Evolutionary conservation across 1,140 invertebrate species (phyloP).

Genomic region (Habropoda laboriosa): DNA sequence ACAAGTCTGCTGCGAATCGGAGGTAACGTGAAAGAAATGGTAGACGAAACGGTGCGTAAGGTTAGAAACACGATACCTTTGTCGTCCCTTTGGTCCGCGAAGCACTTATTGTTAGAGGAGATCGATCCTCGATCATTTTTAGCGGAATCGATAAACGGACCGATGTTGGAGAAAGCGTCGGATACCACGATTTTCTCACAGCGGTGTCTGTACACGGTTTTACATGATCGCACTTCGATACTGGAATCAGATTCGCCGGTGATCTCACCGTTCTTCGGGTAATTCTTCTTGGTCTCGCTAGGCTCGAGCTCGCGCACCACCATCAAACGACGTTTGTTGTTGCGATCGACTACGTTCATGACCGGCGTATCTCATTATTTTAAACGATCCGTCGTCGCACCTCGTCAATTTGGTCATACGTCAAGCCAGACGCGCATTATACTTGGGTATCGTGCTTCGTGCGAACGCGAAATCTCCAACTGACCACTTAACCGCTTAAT

Average conservation of each 20-base stretch:
- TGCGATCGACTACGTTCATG: constrained; percentile 54
- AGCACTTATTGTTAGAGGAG: neutral
- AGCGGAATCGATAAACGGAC: neutral
- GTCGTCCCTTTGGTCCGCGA: constrained; percentile 6
- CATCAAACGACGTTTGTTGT: constrained; percentile 27
- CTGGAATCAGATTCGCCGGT: constrained; percentile 24
- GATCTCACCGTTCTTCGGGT: neutral
- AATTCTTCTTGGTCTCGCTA: constrained; percentile 2
- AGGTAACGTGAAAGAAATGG: too few relatives aligned
- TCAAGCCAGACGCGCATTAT: constrained; percentile 14
- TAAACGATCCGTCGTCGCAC: constrained; percentile 26
- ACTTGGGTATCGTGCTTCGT: neutral
- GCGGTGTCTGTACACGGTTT: constrained; percentile 19
- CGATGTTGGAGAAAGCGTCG: neutral
- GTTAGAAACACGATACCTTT: constrained; percentile 29
- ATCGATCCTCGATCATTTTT: constrained; percentile 23
- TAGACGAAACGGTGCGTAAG: neutral
- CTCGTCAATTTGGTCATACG: constrained; percentile 14
- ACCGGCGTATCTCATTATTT: constrained; percentile 55
- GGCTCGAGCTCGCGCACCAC: constrained; percentile 16
- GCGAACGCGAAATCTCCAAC: neutral
- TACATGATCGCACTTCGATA: constrained; percentile 25
- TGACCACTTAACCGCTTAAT: neutral
- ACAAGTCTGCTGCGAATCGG: neutral
- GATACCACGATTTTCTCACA: constrained; percentile 12